These are phyloP conservation scores for Lasioglossum zephyrum DNA, from an alignment of 2,888 invertebrate genomes.

Conservation along the genomic window DNA sequence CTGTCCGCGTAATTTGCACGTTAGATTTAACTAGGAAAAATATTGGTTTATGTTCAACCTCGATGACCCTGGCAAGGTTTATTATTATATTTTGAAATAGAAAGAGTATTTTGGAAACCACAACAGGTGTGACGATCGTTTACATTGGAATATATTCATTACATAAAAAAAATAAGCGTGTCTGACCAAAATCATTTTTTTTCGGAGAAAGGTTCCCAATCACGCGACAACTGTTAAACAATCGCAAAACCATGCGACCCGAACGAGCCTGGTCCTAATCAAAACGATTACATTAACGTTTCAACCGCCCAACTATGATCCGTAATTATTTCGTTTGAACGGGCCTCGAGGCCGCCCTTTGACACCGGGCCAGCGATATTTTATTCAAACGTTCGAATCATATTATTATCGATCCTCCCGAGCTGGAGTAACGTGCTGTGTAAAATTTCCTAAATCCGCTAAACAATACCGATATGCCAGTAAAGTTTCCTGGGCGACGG, in stretches of 20 bases:
- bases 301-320: background rate
- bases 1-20: background rate
- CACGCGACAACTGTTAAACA: background rate
- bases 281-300: background rate
- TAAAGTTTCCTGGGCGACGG: background rate
- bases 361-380: background rate
- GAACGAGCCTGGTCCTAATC: background rate
- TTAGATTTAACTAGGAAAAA: background rate
- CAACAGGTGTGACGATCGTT: no score
- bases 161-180: no score
- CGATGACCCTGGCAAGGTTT: background rate
- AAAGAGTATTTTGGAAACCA: background rate
- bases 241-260: background rate
- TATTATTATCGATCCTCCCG: background rate
- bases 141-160: no score
- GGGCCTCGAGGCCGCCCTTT: conserved; percentile 2
- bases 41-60: background rate
- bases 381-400: background rate
- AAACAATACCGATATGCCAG: background rate
- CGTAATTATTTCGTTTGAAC: conserved; percentile 10
- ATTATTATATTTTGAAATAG: background rate
- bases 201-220: no score
- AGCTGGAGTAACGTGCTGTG: background rate
- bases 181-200: background rate
- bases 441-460: background rate